Percentiles rank a stretch among this genome's conserved stretches.
Evolutionary conservation across 2,797 vertebrate genomes (phyloP).

Genomic region (Simalia tracyae): DNA sequence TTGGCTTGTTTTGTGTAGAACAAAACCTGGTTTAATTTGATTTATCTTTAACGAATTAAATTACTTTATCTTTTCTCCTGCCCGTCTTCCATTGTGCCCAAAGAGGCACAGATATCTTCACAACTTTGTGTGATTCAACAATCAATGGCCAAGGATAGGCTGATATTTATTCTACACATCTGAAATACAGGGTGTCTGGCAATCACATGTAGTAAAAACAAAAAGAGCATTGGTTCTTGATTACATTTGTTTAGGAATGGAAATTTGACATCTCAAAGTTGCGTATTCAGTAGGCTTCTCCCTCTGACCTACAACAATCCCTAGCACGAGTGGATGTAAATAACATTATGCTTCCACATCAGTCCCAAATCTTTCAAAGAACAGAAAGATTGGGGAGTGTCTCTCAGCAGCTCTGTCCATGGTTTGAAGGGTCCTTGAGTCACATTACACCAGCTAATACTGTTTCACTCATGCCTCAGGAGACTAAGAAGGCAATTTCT

Average conservation of each 20-base stretch:
- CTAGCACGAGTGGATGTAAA: no score
- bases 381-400: no score
- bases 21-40: background rate
- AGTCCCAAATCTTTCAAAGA: background rate
- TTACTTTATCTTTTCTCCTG: background rate
- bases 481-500: background rate
- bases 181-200: background rate
- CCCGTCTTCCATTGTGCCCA: background rate
- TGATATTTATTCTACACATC: no score
- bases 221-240: background rate
- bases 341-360: no score
- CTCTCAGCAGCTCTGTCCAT: background rate
- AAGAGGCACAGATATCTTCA: background rate
- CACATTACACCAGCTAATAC: background rate
- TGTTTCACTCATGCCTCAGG: background rate
- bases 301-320: background rate
- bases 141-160: background rate
- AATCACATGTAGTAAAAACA: background rate
- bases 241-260: background rate
- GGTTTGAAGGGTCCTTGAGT: background rate
- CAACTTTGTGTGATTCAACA: background rate
- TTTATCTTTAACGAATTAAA: background rate
- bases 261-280: background rate
- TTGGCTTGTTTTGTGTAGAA: background rate
- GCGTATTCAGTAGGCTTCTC: background rate